A percentile compares a stretch with the other conserved stretches of the same genome.
phyloP scores from a whole-genome alignment of 1,140 invertebrate species.

The Listronotus oregonensis region DNA sequence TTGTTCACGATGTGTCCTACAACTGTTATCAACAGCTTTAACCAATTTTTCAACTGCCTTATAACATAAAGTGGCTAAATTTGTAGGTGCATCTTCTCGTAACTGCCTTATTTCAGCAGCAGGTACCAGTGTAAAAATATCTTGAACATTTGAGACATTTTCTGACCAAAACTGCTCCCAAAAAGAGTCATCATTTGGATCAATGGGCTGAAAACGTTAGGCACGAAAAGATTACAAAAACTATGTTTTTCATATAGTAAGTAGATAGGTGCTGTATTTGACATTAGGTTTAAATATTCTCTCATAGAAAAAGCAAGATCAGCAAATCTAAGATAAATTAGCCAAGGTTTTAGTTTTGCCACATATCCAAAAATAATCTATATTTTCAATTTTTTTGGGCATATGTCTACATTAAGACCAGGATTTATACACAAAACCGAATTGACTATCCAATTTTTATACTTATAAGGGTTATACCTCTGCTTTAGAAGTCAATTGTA shows the following conservation, averaged over 20 bases:
- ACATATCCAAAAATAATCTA: conserved; percentile 28
- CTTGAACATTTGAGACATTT: conserved; percentile 90
- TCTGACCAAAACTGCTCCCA: conserved; percentile 99
- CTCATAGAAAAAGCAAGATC: no score
- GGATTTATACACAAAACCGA: neutral
- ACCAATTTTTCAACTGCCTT: conserved; percentile 97
- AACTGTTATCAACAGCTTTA: conserved; percentile 90
- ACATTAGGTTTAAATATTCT: no score
- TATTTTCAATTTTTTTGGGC: conserved; percentile 9
- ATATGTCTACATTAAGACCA: conserved; percentile 12
- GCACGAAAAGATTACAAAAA: neutral
- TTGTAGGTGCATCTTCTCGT: conserved; percentile 95
- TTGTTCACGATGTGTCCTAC: conserved; percentile 91
- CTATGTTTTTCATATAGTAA: neutral
- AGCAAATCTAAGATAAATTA: neutral
- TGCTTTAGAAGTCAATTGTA: conserved; percentile 94
- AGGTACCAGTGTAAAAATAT: conserved; percentile 96
- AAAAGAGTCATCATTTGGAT: conserved; percentile 89
- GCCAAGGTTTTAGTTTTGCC: conserved; percentile 6
- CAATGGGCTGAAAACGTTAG: conserved; percentile 73
- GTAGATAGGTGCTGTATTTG: no score
- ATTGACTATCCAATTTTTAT: conserved; percentile 37
- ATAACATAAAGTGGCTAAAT: conserved; percentile 97
- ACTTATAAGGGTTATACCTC: conserved; percentile 66
- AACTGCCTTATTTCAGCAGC: conserved; percentile 91